Conservation (phyloP, 2,888 invertebrate genomes). For the Cactoblastis cactorum region DNA sequence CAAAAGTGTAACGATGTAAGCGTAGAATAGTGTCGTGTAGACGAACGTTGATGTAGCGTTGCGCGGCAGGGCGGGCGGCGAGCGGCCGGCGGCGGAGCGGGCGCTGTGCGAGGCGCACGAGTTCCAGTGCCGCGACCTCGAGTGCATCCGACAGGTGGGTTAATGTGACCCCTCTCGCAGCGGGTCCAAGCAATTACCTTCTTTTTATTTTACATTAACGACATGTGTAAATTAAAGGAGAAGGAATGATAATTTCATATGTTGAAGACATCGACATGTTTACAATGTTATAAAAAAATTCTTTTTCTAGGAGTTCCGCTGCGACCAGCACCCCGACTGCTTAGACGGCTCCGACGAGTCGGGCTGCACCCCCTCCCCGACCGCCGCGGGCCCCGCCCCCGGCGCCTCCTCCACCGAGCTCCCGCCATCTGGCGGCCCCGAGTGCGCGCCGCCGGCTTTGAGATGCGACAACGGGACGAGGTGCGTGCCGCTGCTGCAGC, state of each 20-base stretch:
- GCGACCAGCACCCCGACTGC: constrained; percentile 86
- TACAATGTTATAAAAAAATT: too few relatives aligned
- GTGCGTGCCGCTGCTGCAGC: constrained; percentile 84
- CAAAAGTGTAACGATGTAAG: too few relatives aligned
- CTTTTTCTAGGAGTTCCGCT: constrained; percentile 71
- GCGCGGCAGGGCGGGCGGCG: not conserved
- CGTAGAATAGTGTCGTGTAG: too few relatives aligned
- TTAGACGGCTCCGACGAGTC: constrained; percentile 86
- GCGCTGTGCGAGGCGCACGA: constrained; percentile 79
- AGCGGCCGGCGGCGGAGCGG: constrained; percentile 20
- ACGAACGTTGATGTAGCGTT: not conserved
- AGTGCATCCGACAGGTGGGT: constrained; percentile 82
- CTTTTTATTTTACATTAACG: too few relatives aligned
- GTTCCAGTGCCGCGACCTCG: constrained; percentile 81
- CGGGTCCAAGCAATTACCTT: too few relatives aligned
- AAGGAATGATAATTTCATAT: too few relatives aligned
- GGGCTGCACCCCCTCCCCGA: constrained; percentile 58
- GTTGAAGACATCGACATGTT: too few relatives aligned
- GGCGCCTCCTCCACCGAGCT: constrained; percentile 18
- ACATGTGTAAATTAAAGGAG: too few relatives aligned
- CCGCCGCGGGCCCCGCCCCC: constrained; percentile 19
- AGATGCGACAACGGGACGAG: constrained; percentile 84
- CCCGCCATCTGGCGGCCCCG: constrained; percentile 21
- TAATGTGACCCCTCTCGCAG: too few relatives aligned
- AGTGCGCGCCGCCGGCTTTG: constrained; percentile 77